Base-by-base conservation (phyloP, 2,113 vertebrate species). In the Oryzias melastigma region DNA sequence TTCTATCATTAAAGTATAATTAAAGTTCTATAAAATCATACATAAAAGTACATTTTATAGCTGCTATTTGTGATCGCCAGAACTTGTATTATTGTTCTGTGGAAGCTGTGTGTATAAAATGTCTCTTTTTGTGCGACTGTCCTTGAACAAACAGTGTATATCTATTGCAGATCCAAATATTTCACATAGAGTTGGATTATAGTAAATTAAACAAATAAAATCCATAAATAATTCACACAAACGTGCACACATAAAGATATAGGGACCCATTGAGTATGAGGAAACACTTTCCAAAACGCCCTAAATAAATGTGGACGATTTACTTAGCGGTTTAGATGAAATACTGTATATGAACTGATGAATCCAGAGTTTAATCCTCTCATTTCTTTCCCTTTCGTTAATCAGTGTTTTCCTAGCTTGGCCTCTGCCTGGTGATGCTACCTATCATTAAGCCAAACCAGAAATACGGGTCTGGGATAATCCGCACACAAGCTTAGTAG, bases 401-500 rank as follows among this genome's bases (percentile, higher is more conserved):
- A 75, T 79, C 75, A 59, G 60, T 52, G 55, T 70, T 82, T 74
- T 44, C 63, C 65, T 72, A 24, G 35, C 66, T 47, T 42, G 48
- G 50, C 58, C 77, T 70, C 63, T 48, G 72, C 78, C 68, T 81
- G 73, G 41, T 78, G 80, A 80, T 60, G 71, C 65, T 77, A 74
- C 69, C 75, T 84, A 69, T 79, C 70, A 77, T 81, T 77, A 80
- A 71, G 60, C 58, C 65, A 77, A 87, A 90, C 88, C 78, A 79
- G 87, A 87, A 89, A 86, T 78, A 85, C 84, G 68, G 86, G 85
- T 88, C 74, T 80, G 55, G 61, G 51, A 62, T 82, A 76, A 86
- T 82, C 69, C 54, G 20, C 40, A 68, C 40, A 68, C 52, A 47
- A 68, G 82, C 52, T 77, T 58, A 69, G 67, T 50, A 44, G 58